Conservation (phyloP, 2,113 vertebrate species). For the Osmerus eperlanus region DNA sequence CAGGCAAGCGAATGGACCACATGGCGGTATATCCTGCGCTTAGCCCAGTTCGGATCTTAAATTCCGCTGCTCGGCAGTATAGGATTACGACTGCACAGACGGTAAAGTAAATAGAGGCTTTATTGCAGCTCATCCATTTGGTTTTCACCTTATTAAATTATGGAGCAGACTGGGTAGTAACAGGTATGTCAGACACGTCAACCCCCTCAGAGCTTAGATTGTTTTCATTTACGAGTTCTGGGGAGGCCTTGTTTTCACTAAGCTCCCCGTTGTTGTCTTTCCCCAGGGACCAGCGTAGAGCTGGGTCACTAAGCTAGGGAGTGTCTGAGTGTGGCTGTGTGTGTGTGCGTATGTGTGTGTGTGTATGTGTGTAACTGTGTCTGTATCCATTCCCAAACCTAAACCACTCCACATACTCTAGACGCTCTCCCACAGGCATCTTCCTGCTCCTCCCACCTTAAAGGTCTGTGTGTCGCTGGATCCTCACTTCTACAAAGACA, state of each 20-base stretch:
- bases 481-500: too few relatives aligned
- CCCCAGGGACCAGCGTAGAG: slow-evolving; percentile 30
- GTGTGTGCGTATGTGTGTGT: too few relatives aligned
- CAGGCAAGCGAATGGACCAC: slow-evolving; percentile 7
- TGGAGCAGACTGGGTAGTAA: slow-evolving; percentile 53
- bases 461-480: too few relatives aligned
- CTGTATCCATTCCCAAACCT: slow-evolving; percentile 26
- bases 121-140: slow-evolving; percentile 66
- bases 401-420: slow-evolving; percentile 28
- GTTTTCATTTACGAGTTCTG: slow-evolving; percentile 33
- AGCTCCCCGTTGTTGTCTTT: slow-evolving; percentile 8
- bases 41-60: slow-evolving; percentile 53
- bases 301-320: slow-evolving; percentile 29
- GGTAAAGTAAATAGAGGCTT: slow-evolving; percentile 60
- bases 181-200: slow-evolving; percentile 43
- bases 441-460: too few relatives aligned
- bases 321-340: not conserved
- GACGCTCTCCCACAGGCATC: not conserved
- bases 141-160: slow-evolving; percentile 67
- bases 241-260: slow-evolving; percentile 15
- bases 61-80: slow-evolving; percentile 46
- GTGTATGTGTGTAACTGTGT: not conserved
- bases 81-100: slow-evolving; percentile 53
- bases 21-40: slow-evolving; percentile 39
- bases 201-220: slow-evolving; percentile 37